A percentile compares a stretch with the other conserved stretches of the same genome.
Conservation (phyloP, 2,888 invertebrate species). For the Plagodis pulveraria region DNA sequence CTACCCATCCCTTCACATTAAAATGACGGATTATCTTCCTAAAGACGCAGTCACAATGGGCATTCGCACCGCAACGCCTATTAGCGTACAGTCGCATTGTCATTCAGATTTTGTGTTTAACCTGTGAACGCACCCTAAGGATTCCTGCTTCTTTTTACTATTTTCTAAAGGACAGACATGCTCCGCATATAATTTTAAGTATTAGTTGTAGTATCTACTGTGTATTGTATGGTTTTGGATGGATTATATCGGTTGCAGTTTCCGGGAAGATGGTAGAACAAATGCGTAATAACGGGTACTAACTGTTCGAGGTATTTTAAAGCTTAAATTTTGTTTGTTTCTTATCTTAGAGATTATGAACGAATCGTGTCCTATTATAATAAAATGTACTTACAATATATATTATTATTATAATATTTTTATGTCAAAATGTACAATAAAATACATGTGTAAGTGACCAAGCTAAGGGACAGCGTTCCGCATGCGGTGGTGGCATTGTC, state of each 20-base stretch:
- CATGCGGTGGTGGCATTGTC: too few species aligned
- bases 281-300: conserved; percentile 1
- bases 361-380: too few species aligned
- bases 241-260: conserved; percentile 38
- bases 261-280: conserved; percentile 37
- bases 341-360: too few species aligned
- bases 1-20: conserved; percentile 47
- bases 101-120: conserved; percentile 78
- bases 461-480: too few species aligned
- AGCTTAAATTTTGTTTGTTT: not conserved
- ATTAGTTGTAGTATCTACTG: conserved; percentile 38
- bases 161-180: conserved; percentile 48
- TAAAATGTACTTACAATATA: too few species aligned
- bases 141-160: conserved; percentile 7
- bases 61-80: conserved; percentile 79
- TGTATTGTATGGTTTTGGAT: conserved; percentile 2
- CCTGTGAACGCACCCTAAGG: conserved; percentile 60
- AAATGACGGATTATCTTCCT: conserved; percentile 71
- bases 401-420: too few species aligned
- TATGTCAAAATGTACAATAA: too few species aligned
- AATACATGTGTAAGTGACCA: too few species aligned
- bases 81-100: conserved; percentile 73
- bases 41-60: conserved; percentile 60
- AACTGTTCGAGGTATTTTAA: too few species aligned
- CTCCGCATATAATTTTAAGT: conserved; percentile 47